Evolutionary conservation across 2,113 vertebrate genomes (phyloP), one percentile per base, ranked within the genome.

Genomic region (Prolemur simus): DNA sequence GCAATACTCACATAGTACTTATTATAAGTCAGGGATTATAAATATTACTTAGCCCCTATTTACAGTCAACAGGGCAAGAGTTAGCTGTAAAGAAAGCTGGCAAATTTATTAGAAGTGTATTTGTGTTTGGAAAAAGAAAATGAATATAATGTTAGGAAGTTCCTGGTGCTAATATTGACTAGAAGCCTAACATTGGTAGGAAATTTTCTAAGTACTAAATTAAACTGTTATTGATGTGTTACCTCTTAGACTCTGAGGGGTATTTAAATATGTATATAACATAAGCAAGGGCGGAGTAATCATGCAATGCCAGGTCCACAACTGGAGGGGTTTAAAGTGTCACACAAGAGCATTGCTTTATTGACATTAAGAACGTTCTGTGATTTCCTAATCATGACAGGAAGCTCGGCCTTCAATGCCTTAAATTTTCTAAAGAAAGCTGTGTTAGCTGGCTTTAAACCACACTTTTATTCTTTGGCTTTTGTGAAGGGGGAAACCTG

Each of bases 21-120:
- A 69, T 23, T 29, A 3, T 25, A 73, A 76, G 18, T 10, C 58
- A 11, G 9, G 23, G 8, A 47, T 27, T 71, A 12, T 74, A n/a
- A 45, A 23, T 58, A 34, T 85, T 66, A 29, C 34, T 83, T 18
- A 82, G 58, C 10, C 8, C 27, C 6, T 95, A 29, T 91, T 95
- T 84, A 60, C 42, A 74, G 80, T 84, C 54, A 92, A 82, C 63
- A 94, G 21, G 29, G 2, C 11, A 45, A n/a, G 29, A 68, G 42
- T 80, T 83, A 77, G 42, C 69, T 81, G n/a, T 71, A 91, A 95
- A 95, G 69, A 91, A 96, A 93, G 87, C 92, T 84, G 64, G 47
- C 42, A 45, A 32, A 68, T 87, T 80, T 83, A 64, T 11, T 37
- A 45, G 93, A 21, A 21, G 17, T 60, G 25, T 85, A 56, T 89